A percentile compares a stretch with the other conserved stretches of the same genome.
Evolutionary conservation across 2,797 vertebrate species (phyloP).

Genomic region (Manis pentadactyla): DNA sequence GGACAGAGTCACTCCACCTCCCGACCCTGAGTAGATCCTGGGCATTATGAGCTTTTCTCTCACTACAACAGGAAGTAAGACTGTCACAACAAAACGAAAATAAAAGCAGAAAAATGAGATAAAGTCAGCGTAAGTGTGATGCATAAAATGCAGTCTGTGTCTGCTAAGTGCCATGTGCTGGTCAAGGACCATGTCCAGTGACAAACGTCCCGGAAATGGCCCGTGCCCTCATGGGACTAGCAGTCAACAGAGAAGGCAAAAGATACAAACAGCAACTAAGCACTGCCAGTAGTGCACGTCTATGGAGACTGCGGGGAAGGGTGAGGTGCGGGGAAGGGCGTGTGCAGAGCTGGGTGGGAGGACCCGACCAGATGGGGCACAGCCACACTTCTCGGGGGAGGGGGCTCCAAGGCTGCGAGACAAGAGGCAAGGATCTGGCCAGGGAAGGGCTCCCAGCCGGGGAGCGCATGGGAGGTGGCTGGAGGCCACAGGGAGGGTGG

Average conservation of each 20-base stretch:
- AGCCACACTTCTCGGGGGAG: too few relatives aligned
- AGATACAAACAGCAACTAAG: background rate
- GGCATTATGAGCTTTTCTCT: background rate
- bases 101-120: background rate
- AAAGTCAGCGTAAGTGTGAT: background rate
- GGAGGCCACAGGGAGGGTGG: too few relatives aligned
- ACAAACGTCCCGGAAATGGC: background rate
- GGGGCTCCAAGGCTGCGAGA: too few relatives aligned
- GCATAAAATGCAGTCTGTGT: background rate
- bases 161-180: background rate
- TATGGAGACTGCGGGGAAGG: background rate
- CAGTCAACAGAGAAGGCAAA: background rate
- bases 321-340: too few relatives aligned
- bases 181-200: too few relatives aligned
- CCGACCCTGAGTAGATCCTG: background rate
- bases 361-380: too few relatives aligned
- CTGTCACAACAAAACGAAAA: background rate
- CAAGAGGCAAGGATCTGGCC: too few relatives aligned
- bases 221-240: background rate
- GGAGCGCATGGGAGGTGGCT: too few relatives aligned
- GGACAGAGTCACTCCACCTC: background rate
- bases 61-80: background rate
- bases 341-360: too few relatives aligned
- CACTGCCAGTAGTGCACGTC: background rate
- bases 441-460: too few relatives aligned